These are phyloP conservation scores for Paguma larvata DNA, from an alignment of 2,797 vertebrate genomes.

Conservation along the genomic window DNA sequence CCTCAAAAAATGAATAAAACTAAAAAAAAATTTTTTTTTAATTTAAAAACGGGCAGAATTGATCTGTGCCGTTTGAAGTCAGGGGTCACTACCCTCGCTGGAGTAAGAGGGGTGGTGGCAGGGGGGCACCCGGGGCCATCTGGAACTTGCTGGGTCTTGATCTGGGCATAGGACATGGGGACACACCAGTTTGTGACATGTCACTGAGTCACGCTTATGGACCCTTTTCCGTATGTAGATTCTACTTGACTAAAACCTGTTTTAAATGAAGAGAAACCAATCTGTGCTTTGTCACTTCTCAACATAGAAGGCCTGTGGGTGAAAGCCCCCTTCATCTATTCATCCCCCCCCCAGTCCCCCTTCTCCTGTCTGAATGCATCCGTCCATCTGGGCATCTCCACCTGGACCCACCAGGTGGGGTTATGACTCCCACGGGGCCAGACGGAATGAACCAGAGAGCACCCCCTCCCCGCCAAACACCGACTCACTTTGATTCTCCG, in stretches of 20 bases:
- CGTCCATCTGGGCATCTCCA: background rate
- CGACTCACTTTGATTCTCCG: conserved; percentile 92
- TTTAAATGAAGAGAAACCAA: background rate
- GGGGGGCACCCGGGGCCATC: background rate
- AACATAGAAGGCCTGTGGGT: background rate
- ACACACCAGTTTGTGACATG: background rate
- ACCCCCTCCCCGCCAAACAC: rapidly evolving
- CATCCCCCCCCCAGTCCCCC: background rate
- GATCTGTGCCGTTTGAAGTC: background rate
- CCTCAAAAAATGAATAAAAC: too few relatives aligned
- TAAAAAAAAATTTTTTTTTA: too few relatives aligned
- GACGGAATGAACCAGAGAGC: background rate
- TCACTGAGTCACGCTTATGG: background rate
- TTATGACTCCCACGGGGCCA: background rate
- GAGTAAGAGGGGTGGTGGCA: background rate
- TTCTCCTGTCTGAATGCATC: background rate
- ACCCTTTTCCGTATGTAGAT: background rate
- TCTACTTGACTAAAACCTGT: background rate
- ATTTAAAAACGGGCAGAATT: background rate
- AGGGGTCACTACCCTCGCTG: background rate
- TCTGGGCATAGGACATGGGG: rapidly evolving
- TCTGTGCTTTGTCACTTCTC: background rate
- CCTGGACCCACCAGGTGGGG: rapidly evolving
- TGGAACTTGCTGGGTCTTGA: background rate
- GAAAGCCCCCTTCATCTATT: background rate